Evolutionary conservation across 2,888 invertebrate genomes (phyloP), one percentile per base, ranked within the genome.

Genomic region (Nasonovia ribisnigri): DNA sequence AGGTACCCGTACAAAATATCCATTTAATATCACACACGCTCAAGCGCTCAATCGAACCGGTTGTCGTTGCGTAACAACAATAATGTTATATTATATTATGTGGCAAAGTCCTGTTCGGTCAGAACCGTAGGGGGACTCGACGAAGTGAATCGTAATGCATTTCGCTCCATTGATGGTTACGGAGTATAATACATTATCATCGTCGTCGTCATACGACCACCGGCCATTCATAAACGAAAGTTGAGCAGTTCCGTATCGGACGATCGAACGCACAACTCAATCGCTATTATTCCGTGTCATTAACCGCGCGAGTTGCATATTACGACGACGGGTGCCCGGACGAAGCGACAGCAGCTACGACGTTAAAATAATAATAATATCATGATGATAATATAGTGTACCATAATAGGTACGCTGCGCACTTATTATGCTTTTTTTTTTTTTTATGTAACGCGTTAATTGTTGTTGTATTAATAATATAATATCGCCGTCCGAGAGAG

Each of bases 11-110:
- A n/a, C n/a, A n/a, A n/a, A n/a, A n/a, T n/a, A n/a, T n/a, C n/a
- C n/a, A n/a, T n/a, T n/a, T 20, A 36, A 20, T 36, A 77, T 77
- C 20, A 77, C 77, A 77, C 5, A 20, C 36, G 20, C 67, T 67
- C 20, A 3, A 8, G 2, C 20, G 0, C n/a, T 24, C 42, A 29
- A 88, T 77, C 67, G 88, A 77, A 89, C 88, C 92, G 92, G 92
- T 92, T 54, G 84, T 92, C 89, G 88, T 92, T 92, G 88, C 92
- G n/a, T 92, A 77, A 92, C 57, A 13, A 87, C 42, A 86, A 57
- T 8, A 36, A 4, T 51, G 51, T 20, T 42, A 43, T 54, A 88
- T 36, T 10, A 43, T 26, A 42, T n/a, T 87, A 60, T n/a, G 36
- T 43, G 36, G 46, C 48, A 54, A 89, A 89, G 89, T 92, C 92